Evolutionary conservation across 1,140 invertebrate genomes (phyloP).

Genomic region (Steinernema khuongi): DNA sequence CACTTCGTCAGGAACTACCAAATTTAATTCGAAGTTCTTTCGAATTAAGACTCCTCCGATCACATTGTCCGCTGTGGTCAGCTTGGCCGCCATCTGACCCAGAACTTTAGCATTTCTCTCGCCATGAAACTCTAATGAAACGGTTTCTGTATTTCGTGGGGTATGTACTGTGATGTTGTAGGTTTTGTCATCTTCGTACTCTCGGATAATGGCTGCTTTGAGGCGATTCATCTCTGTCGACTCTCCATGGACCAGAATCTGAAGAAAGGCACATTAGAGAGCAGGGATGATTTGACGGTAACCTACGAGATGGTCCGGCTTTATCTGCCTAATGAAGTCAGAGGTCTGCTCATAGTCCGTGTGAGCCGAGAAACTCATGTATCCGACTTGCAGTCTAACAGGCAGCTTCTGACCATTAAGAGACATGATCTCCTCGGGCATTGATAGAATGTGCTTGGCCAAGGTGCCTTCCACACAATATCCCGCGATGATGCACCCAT

Average conservation of each 20-base stretch:
- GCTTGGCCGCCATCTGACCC: constrained; percentile 39
- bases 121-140: constrained; percentile 86
- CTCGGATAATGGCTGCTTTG: constrained; percentile 83
- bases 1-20: constrained; percentile 81
- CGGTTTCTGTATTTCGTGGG: constrained; percentile 86
- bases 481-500: constrained; percentile 95
- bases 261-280: constrained; percentile 22
- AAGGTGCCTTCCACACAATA: constrained; percentile 98
- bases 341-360: constrained; percentile 98
- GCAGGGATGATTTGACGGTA: too few species aligned
- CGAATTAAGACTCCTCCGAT: constrained; percentile 91
- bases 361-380: constrained; percentile 98
- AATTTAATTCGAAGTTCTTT: constrained; percentile 94
- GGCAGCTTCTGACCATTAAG: constrained; percentile 91
- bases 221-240: constrained; percentile 95
- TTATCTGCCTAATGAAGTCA: constrained; percentile 87
- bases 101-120: constrained; percentile 92
- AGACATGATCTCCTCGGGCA: constrained; percentile 92
- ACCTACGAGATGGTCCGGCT: constrained; percentile 85
- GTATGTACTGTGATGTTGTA: constrained; percentile 70
- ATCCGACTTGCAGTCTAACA: constrained; percentile 88
- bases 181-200: constrained; percentile 81
- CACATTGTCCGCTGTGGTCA: constrained; percentile 64
- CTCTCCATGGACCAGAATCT: constrained; percentile 93
- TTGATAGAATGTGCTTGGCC: constrained; percentile 85